phyloP scores from a whole-genome alignment of 1,140 invertebrate genomes.

The Portunus trituberculatus region DNA sequence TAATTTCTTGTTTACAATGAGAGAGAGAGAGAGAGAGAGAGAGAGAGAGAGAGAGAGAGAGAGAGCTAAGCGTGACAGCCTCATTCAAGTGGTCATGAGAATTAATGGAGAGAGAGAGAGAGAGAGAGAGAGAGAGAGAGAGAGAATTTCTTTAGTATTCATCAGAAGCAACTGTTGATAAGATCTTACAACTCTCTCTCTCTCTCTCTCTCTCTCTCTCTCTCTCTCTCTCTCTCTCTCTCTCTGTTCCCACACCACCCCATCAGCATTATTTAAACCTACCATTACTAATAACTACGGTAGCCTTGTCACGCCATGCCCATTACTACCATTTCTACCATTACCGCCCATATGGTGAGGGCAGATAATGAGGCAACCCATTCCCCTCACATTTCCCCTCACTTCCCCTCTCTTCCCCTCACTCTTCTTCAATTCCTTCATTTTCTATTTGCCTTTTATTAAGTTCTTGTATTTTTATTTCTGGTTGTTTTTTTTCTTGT shows the following conservation, averaged over 20 bases:
- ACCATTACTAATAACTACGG: neutral
- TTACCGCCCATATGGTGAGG: too few species aligned
- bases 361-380: too few species aligned
- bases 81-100: constrained; percentile 45
- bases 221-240: neutral
- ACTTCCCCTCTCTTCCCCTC: neutral
- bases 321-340: too few species aligned
- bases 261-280: too few species aligned
- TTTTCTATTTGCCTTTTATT: too few species aligned
- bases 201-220: constrained; percentile 32
- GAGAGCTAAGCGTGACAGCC: neutral
- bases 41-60: neutral
- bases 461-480: too few species aligned
- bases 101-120: neutral
- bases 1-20: neutral
- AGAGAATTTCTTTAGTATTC: neutral
- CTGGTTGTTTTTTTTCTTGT: neutral
- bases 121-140: neutral
- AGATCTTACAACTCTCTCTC: constrained; percentile 46
- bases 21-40: neutral
- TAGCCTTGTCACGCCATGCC: too few species aligned
- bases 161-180: constrained; percentile 45
- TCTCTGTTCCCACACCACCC: neutral
- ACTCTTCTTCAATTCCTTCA: neutral
- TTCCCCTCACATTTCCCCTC: neutral